phyloP scores from a whole-genome alignment of 2,888 invertebrate species.

The Meiosimyza platycephala region DNA sequence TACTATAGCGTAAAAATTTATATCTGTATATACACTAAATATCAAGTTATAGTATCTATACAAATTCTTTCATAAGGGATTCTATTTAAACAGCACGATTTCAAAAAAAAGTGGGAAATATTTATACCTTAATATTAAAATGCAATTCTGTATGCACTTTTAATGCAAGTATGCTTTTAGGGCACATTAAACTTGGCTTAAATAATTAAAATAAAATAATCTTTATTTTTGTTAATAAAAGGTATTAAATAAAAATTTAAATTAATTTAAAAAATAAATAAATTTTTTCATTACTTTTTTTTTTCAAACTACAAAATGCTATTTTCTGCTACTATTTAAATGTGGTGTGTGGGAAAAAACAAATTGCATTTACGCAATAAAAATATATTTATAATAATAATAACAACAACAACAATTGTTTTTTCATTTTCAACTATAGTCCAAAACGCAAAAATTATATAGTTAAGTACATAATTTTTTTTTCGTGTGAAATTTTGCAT shows the following conservation, averaged over 20 bases:
- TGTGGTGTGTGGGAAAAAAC: constrained; percentile 58
- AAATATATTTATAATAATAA: constrained; percentile 47
- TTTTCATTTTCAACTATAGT: constrained; percentile 40
- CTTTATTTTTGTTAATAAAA: constrained; percentile 10
- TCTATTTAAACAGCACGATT: no score
- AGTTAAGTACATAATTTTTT: constrained; percentile 34
- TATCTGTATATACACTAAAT: no score
- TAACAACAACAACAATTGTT: constrained; percentile 32
- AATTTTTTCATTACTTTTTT: constrained; percentile 29
- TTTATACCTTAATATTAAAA: background rate
- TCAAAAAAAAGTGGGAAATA: no score
- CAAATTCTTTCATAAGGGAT: no score
- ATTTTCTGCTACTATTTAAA: constrained; percentile 37
- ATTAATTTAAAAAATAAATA: constrained; percentile 2
- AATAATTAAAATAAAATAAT: constrained; percentile 20
- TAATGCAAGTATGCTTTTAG: background rate
- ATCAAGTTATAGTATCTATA: no score
- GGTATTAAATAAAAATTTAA: constrained; percentile 16
- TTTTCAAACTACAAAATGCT: constrained; percentile 39
- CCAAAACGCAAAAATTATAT: constrained; percentile 31
- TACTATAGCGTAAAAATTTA: no score
- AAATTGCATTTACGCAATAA: constrained; percentile 68
- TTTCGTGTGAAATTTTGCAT: constrained; percentile 44
- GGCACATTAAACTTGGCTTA: constrained; percentile 22
- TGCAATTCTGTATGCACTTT: constrained; percentile 21